Conservation (phyloP, 2,797 vertebrate genomes). For the Hydrophis major region DNA sequence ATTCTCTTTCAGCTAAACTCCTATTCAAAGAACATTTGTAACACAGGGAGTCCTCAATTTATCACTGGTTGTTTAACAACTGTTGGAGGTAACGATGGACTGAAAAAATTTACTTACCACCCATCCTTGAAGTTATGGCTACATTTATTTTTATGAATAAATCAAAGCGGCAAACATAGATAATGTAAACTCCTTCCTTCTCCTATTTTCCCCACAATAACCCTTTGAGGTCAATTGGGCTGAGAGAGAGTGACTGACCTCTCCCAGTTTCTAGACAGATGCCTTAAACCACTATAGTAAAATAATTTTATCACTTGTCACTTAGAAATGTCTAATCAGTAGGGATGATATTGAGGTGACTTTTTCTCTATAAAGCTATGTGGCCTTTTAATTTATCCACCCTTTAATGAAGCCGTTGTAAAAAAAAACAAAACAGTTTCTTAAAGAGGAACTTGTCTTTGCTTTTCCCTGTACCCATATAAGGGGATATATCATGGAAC, state of each 20-base stretch:
- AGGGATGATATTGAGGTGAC: neutral
- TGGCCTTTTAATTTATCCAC: constrained; percentile 8
- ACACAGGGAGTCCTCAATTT: neutral
- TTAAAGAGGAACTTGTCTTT: neutral
- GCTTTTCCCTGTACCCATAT: neutral
- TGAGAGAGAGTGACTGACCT: neutral
- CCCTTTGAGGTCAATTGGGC: neutral
- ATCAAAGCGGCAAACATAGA: neutral
- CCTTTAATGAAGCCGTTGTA: neutral
- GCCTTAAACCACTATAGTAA: neutral
- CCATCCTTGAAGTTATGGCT: neutral
- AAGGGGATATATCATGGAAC: neutral
- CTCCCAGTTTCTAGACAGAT: neutral
- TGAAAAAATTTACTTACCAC: neutral
- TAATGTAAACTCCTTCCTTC: neutral
- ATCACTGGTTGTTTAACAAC: neutral
- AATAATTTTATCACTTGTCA: neutral
- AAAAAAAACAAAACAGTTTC: neutral
- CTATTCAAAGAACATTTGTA: neutral
- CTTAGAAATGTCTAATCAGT: neutral
- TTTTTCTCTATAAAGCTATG: neutral
- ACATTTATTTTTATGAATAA: neutral
- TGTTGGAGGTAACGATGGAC: neutral
- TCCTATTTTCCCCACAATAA: neutral
- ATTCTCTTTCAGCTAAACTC: neutral